Conservation (phyloP, 2,113 vertebrate genomes). For the Psilopogon haemacephalus region DNA sequence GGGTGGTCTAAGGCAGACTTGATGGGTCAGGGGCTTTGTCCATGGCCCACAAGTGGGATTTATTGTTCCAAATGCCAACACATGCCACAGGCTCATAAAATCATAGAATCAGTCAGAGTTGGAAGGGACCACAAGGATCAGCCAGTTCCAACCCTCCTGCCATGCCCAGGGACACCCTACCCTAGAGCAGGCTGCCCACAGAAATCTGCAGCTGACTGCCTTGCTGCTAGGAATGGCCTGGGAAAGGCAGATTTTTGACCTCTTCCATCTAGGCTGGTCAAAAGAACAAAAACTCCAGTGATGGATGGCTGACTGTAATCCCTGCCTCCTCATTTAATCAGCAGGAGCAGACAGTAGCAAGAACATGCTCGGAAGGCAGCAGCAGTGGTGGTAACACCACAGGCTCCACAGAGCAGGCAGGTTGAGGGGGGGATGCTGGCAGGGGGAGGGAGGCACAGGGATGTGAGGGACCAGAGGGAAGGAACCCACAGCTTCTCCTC, state of each 20-base stretch:
- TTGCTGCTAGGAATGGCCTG: background rate
- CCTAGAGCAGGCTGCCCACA: too few relatives aligned
- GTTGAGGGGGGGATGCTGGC: background rate
- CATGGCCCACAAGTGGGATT: background rate
- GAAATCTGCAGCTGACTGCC: background rate
- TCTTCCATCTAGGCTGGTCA: constrained; percentile 16
- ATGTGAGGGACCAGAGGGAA: background rate
- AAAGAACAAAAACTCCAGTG: background rate
- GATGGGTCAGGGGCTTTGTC: background rate
- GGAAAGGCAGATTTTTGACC: background rate
- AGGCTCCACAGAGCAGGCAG: background rate
- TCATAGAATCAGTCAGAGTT: too few relatives aligned
- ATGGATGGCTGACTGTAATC: constrained; percentile 50
- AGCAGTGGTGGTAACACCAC: background rate
- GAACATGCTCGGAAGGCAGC: background rate
- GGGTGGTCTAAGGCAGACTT: background rate
- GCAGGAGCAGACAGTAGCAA: background rate
- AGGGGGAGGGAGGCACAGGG: background rate
- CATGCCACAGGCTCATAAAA: background rate
- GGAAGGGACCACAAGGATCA: too few relatives aligned
- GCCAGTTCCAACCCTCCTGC: too few relatives aligned
- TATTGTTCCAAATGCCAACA: background rate
- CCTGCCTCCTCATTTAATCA: constrained; percentile 48
- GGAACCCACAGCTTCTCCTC: background rate
- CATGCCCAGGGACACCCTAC: too few relatives aligned